Conservation (phyloP, 2,113 vertebrate genomes). For the Lycocorax pyrrhopterus region DNA sequence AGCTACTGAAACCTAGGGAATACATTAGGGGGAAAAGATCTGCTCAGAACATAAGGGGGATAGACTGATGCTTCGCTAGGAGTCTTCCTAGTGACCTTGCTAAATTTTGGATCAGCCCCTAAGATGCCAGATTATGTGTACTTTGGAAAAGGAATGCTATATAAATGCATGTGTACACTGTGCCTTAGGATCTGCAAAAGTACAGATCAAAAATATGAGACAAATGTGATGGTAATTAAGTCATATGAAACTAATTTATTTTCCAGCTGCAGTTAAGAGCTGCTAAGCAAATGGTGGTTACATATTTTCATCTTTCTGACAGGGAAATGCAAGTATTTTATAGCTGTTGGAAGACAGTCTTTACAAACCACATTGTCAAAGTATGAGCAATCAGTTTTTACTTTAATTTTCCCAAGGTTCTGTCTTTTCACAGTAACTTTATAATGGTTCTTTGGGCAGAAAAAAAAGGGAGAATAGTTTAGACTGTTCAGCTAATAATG, state of each 20-base stretch:
- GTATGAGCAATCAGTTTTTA: not conserved
- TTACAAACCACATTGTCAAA: not conserved
- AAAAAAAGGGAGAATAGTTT: not conserved
- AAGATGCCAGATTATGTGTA: not conserved
- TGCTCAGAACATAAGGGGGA: not conserved
- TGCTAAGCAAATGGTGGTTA: not conserved
- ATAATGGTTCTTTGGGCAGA: not conserved
- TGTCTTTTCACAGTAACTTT: not conserved
- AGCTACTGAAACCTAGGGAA: not conserved
- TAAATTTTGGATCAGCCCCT: not conserved
- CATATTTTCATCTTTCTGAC: not conserved
- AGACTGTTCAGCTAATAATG: not conserved
- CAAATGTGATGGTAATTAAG: not conserved
- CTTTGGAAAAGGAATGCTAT: not conserved
- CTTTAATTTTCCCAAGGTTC: not conserved
- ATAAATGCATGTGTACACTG: not conserved
- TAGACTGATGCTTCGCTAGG: not conserved
- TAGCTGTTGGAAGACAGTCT: not conserved
- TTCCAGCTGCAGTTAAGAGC: not conserved
- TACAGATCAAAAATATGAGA: not conserved
- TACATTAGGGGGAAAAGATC: not conserved
- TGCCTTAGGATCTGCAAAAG: not conserved
- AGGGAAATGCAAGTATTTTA: not conserved
- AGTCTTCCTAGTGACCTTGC: not conserved
- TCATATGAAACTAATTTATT: not conserved